Conservation (phyloP, 2,888 invertebrate genomes). For the Spodoptera picta region DNA sequence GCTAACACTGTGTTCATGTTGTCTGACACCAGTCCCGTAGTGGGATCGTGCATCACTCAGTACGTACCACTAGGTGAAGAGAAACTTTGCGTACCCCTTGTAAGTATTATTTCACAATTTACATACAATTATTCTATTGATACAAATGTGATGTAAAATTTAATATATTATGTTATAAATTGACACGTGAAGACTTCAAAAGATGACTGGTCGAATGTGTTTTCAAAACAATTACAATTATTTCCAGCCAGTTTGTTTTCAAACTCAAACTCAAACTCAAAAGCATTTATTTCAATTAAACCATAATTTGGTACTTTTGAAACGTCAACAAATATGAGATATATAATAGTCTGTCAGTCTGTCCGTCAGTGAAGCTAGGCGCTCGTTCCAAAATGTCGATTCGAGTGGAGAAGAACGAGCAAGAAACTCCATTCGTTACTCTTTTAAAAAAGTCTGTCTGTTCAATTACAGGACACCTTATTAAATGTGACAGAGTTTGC, state of each 20-base stretch:
- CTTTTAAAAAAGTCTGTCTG: too few relatives aligned
- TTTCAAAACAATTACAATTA: conserved; percentile 4
- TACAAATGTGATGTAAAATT: too few relatives aligned
- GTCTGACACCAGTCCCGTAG: conserved; percentile 79
- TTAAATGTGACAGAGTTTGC: conserved; percentile 80
- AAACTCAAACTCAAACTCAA: too few relatives aligned
- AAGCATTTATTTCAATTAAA: too few relatives aligned
- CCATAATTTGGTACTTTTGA: too few relatives aligned
- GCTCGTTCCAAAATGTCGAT: too few relatives aligned
- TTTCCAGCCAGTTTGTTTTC: background rate
- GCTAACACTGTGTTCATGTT: conserved; percentile 78
- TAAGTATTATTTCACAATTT: conserved; percentile 60
- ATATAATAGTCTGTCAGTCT: too few relatives aligned
- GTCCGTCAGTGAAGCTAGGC: too few relatives aligned
- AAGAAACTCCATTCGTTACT: too few relatives aligned
- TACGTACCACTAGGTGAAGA: conserved; percentile 79
- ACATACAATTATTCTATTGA: background rate
- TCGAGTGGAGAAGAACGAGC: too few relatives aligned
- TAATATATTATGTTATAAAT: too few relatives aligned
- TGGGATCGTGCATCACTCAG: conserved; percentile 73
- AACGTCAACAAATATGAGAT: too few relatives aligned
- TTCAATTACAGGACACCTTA: conserved; percentile 77
- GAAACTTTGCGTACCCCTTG: conserved; percentile 78
- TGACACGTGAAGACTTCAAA: conserved; percentile 37
- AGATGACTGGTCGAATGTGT: conserved; percentile 23